Base-by-base conservation (phyloP, 2,888 invertebrate species). In the Noctua janthe region DNA sequence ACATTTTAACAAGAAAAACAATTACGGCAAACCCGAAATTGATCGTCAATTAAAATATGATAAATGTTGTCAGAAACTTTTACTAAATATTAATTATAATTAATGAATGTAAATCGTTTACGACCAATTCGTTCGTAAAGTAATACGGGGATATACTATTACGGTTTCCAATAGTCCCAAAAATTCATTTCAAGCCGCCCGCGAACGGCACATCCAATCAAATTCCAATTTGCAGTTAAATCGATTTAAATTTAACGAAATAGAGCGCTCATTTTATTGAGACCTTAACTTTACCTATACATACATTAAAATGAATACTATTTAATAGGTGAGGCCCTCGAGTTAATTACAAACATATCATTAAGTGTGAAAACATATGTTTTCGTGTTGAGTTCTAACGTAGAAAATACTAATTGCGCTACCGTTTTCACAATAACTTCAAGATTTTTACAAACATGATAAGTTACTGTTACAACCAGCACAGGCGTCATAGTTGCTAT, bases 141-240 rank as follows among this genome's bases (percentile, higher is more conserved):
- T 84, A 62, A 76, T 69, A 85, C 51, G 67, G 62, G 51, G 47
- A 29, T 64, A 39, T 66, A 78, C 70, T 87, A 80, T 84, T 69
- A 66, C 51, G 73, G 39, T 80, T 79, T 82, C 81, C 81, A 84
- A 84, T 81, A 84, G 78, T 80, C 71, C 76, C 77, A 82, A 87
- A 87, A 87, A 87, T 81, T 86, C 85, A 86, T 87, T 88, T 87
- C 81, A 87, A 84, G 78, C 81, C 69, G 43, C 73, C 86, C 88
- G 81, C 87, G 72, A 80, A 79, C 85, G 80, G 84, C 86, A 85
- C 88, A 89, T 91, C 91, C 92, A 92, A 91, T 92, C 90, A 91
- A 92, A 92, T 92, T 91, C 89, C 91, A 92, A 92, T 92, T 91
- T 91, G 88, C 88, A 88, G 87, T 88, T 88, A 88, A 91, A 92